Evolutionary conservation across 2,797 vertebrate genomes (phyloP), one percentile per base, ranked within the genome.

Genomic region (Arctocebus calabarensis): DNA sequence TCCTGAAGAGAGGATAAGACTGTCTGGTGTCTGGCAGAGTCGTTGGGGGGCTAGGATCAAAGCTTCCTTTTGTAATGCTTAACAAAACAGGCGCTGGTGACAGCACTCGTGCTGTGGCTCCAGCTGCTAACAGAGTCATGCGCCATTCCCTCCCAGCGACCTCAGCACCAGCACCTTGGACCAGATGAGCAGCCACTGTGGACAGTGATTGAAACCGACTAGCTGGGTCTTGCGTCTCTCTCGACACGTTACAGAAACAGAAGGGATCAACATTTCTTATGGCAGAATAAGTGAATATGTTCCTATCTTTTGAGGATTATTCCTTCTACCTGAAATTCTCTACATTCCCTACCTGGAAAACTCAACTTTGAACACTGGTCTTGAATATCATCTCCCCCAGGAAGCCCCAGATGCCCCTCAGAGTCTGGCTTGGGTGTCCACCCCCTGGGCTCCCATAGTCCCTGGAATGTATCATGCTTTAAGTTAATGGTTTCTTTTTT

Each of bases 61-160:
- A 2, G 55, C 34, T 77, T 19, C 61, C 9, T 3, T 48, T 45
- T 27, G 3, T 2, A 23, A 29, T 3, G 20, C 11, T 62, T 27
- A 68, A 29, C 32, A 57, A 71, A 57, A n/a, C 25, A n/a, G n/a
- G 12, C 0, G 1, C 14, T 1, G 4, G 12, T 17, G 27, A 48
- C 16, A 1, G n/a, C 5, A 0, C 12, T 25, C 0, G 3, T 12
- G 0, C 6, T 0, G 5, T 2, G 12, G 43, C 25, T 45, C 34
- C 10, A n/a, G 27, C 13, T 1, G 0, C 0, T 25, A 4, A 2
- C 8, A 37, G 32, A 45, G 23, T 1, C 0, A 0, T 4, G 11
- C 1, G 0, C 4, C 0, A 0, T 3, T 52, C 61, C 57, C 45
- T 40, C 4, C 11, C 23, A 9, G 43, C 0, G 27, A 61, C 64